These are phyloP conservation scores for Drosophila sp. DNA, from an alignment of 1,140 invertebrate genomes.

Conservation along the genomic window DNA sequence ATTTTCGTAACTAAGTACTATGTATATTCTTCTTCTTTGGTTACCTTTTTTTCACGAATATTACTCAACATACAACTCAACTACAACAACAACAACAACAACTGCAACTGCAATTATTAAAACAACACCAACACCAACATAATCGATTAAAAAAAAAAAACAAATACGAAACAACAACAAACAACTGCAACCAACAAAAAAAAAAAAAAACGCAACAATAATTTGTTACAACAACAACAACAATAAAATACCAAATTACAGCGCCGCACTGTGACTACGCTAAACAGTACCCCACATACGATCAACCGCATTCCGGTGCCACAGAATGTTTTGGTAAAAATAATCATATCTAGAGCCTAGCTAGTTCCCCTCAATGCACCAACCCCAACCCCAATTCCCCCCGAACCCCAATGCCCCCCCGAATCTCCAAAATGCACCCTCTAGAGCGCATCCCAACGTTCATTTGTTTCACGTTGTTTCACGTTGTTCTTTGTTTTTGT, in stretches of 20 bases:
- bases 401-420: conserved; percentile 7
- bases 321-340: conserved; percentile 83
- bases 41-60: conserved; percentile 67
- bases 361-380: neutral
- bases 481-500: conserved; percentile 39
- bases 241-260: conserved; percentile 65
- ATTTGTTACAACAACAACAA: conserved; percentile 60
- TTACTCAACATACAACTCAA: conserved; percentile 33
- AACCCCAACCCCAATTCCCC: neutral
- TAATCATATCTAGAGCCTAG: conserved; percentile 72
- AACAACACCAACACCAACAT: conserved; percentile 37
- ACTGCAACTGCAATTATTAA: conserved; percentile 18
- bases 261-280: conserved; percentile 83
- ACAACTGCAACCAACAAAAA: conserved; percentile 41
- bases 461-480: conserved; percentile 8
- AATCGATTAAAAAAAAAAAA: conserved; percentile 46
- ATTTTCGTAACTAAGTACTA: conserved; percentile 63
- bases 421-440: neutral
- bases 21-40: conserved; percentile 62
- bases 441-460: neutral
- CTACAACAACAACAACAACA: conserved; percentile 6
- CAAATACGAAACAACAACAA: conserved; percentile 38
- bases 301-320: conserved; percentile 83
- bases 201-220: conserved; percentile 42
- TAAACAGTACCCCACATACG: conserved; percentile 83